A percentile compares a stretch with the other conserved stretches of the same genome.
Conservation (phyloP, 2,888 invertebrate species). For the Cinara cedri region DNA sequence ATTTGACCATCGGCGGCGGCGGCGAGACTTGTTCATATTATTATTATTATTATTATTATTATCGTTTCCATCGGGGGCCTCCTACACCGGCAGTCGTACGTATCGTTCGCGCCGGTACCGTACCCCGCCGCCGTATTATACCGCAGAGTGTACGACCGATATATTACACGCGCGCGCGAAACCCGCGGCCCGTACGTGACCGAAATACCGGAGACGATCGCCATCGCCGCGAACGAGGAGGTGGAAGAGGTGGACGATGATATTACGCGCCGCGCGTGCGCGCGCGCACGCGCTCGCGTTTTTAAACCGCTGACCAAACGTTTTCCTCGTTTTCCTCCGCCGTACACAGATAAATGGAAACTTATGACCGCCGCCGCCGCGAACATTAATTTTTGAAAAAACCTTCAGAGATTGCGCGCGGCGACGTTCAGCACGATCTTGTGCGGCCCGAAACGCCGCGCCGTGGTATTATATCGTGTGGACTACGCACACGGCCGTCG, state of each 20-base stretch:
- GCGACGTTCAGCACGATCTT: not conserved
- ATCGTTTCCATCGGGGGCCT: slow-evolving; percentile 25
- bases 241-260: not conserved
- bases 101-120: not conserved
- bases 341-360: slow-evolving; percentile 48
- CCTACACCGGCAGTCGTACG: not conserved
- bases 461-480: no score
- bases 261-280: not conserved
- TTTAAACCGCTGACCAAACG: slow-evolving; percentile 44
- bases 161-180: slow-evolving; percentile 23
- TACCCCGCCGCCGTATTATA: no score
- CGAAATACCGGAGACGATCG: slow-evolving; percentile 34
- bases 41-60: slow-evolving; percentile 18
- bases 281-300: not conserved
- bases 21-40: slow-evolving; percentile 28
- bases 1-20: slow-evolving; percentile 39
- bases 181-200: slow-evolving; percentile 51
- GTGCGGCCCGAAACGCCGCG: slow-evolving; percentile 8
- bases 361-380: slow-evolving; percentile 19
- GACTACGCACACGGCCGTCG: no score
- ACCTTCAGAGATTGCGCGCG: slow-evolving; percentile 1
- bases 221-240: not conserved
- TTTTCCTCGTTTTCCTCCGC: slow-evolving; percentile 29
- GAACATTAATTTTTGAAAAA: slow-evolving; percentile 40
- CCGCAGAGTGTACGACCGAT: slow-evolving; percentile 33